Evolutionary conservation across 2,888 invertebrate species (phyloP), one percentile per base, ranked within the genome.

Genomic region (Apamea epomidion): DNA sequence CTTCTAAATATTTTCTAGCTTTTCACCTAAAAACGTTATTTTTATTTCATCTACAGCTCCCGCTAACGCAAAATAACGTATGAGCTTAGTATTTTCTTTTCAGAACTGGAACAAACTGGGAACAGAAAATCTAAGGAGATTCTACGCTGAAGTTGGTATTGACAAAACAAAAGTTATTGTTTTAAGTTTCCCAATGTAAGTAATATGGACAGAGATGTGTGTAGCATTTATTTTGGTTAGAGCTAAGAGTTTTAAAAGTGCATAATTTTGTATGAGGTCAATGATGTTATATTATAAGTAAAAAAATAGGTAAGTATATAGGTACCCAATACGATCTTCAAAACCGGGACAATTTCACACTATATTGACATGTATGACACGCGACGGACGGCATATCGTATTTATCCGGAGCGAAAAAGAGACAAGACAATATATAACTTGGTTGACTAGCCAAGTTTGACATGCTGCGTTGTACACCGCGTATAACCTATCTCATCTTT

Each of bases 141-240:
- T 91, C 86, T 82, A 88, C 85, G 89, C 90, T 89, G 89, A 91
- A 92, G 89, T 92, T 91, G 90, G 88, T 93, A 92, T 92, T 92
- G 92, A 92, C 92, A 92, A 93, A 91, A 92, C 91, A 91, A 90
- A 91, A 92, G 83, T 90, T 91, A 83, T 88, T 90, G 86, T 91
- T 91, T 92, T 89, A 89, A 89, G 82, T 89, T 87, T 85, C 85
- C 68, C 84, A 69, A 73, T 79, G 86, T 82, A 71, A 83, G 78
- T 82, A 82, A 84, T 83, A 65, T 77, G 75, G 73, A 65, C 48
- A 79, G 48, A 54, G 29, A 81, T 74, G 81, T 80, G 18, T 64
- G 42, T 32, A 42, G 45, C 37, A 32, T 74, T 71, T 72, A 74
- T 85, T 74, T 77, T 85, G 54, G 29, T 73, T 60, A 32, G 2